These are phyloP conservation scores for Hofmannophila pseudospretella DNA, from an alignment of 2,888 invertebrate genomes.

Conservation along the genomic window DNA sequence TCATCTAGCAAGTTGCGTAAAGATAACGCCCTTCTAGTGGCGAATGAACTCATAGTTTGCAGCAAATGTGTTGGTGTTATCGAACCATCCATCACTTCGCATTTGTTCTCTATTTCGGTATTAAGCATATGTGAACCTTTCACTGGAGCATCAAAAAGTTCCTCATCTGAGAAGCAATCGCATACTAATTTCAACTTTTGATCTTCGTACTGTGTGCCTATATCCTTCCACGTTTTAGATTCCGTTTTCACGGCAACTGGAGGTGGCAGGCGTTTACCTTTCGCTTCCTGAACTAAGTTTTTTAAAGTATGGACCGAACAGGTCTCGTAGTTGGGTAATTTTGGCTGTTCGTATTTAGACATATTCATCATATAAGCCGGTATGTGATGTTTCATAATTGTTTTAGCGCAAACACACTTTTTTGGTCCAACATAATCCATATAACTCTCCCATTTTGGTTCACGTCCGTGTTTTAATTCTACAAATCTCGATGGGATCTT, in stretches of 20 bases:
- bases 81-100: slow-evolving; percentile 23
- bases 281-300: slow-evolving; percentile 38
- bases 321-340: slow-evolving; percentile 48
- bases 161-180: slow-evolving; percentile 49
- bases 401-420: slow-evolving; percentile 44
- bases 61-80: slow-evolving; percentile 25
- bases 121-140: slow-evolving; percentile 17
- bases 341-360: slow-evolving; percentile 40
- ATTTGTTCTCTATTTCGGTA: background rate
- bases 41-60: slow-evolving; percentile 31
- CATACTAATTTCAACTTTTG: slow-evolving; percentile 46
- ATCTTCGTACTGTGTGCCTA: slow-evolving; percentile 45
- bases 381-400: slow-evolving; percentile 51
- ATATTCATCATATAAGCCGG: slow-evolving; percentile 56
- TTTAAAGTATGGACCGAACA: slow-evolving; percentile 42
- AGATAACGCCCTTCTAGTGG: slow-evolving; percentile 36
- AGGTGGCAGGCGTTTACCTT: slow-evolving; percentile 19
- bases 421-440: slow-evolving; percentile 38
- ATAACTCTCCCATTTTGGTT: slow-evolving; percentile 58
- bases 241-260: slow-evolving; percentile 18
- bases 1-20: slow-evolving; percentile 35
- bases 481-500: slow-evolving; percentile 31
- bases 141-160: slow-evolving; percentile 25
- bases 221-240: slow-evolving; percentile 37
- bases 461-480: slow-evolving; percentile 42